Percentiles rank a stretch among this genome's conserved stretches.
phyloP scores from a whole-genome alignment of 2,113 vertebrate species.

The Nycticryphes semicollaris region DNA sequence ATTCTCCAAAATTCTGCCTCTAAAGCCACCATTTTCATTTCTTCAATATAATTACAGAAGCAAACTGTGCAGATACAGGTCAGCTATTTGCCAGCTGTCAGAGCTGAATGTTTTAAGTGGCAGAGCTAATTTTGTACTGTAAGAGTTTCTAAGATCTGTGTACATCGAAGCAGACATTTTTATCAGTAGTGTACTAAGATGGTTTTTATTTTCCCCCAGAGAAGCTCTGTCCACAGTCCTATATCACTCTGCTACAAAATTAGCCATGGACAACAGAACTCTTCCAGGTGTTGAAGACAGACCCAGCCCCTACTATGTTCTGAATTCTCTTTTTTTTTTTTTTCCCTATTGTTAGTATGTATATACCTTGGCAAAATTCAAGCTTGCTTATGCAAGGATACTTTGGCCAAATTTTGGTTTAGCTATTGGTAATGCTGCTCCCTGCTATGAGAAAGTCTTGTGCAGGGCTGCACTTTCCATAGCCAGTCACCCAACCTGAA shows the following conservation, averaged over 20 bases:
- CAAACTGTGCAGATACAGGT: neutral
- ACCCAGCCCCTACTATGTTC: neutral
- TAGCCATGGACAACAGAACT: neutral
- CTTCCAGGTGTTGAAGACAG: neutral
- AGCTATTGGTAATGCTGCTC: neutral
- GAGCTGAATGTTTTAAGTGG: neutral
- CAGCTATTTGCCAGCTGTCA: neutral
- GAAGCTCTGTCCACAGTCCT: neutral
- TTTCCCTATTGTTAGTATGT: neutral
- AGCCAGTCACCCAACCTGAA: neutral
- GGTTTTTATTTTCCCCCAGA: neutral
- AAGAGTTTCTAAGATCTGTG: neutral
- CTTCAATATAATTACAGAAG: neutral
- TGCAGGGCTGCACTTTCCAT: neutral
- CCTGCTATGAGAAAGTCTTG: neutral
- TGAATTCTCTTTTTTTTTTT: neutral
- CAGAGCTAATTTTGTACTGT: neutral
- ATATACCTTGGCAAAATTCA: neutral
- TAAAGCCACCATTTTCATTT: neutral
- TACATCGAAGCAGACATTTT: constrained; percentile 23
- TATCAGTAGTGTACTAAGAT: neutral
- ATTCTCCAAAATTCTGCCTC: neutral
- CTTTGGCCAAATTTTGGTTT: neutral
- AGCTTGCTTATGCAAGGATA: neutral
- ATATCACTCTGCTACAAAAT: neutral